Evolutionary conservation across 2,797 vertebrate species (phyloP).

Genomic region (Poecile montanus): DNA sequence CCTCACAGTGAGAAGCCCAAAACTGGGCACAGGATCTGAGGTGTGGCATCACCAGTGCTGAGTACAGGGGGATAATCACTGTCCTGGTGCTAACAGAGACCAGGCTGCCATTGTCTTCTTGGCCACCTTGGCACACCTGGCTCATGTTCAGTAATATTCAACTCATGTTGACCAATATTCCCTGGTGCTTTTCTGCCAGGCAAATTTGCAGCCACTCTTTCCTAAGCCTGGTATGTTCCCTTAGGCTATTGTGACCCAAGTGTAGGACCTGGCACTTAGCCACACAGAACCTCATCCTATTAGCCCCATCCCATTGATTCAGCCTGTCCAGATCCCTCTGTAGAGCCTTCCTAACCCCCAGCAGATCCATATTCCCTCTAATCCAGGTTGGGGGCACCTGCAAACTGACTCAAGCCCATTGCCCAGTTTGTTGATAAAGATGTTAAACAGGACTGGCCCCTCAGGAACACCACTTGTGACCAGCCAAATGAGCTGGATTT

Average conservation of each 20-base stretch:
- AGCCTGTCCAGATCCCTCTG: not conserved
- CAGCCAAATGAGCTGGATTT: not conserved
- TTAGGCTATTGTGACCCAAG: not conserved
- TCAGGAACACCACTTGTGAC: not conserved
- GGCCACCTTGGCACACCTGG: not conserved
- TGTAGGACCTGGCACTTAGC: not conserved
- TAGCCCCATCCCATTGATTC: not conserved
- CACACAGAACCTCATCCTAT: not conserved
- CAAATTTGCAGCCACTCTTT: not conserved
- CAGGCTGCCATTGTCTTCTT: not conserved
- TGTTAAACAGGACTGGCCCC: not conserved
- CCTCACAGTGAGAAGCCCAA: not conserved
- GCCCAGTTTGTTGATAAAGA: not conserved
- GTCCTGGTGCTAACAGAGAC: not conserved
- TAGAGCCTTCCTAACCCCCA: not conserved
- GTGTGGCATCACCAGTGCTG: not conserved
- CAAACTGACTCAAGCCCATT: not conserved
- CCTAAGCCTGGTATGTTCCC: not conserved
- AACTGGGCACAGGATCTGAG: not conserved
- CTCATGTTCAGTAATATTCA: not conserved
- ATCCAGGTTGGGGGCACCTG: not conserved
- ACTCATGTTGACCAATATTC: not conserved
- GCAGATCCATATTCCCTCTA: not conserved
- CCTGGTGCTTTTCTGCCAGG: not conserved
- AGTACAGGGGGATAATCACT: not conserved